Conservation (phyloP, 2,113 vertebrate species). For the Ginglymostoma cirratum region DNA sequence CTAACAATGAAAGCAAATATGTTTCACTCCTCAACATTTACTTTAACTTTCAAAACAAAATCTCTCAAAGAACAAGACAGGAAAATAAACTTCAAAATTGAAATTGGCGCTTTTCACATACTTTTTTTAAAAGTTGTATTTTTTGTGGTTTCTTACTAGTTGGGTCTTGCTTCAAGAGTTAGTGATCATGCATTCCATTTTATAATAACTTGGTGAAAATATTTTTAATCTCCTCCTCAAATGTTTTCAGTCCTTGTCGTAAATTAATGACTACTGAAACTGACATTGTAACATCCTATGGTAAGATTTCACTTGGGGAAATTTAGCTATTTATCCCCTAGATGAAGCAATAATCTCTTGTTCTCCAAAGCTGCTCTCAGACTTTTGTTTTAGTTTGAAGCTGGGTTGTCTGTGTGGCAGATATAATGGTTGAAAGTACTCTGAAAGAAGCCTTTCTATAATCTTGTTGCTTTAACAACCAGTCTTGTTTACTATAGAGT, state of each 20-base stretch:
- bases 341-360: neutral
- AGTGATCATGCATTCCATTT: neutral
- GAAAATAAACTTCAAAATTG: neutral
- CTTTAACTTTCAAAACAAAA: neutral
- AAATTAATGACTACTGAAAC: neutral
- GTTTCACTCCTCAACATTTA: neutral
- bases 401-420: neutral
- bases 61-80: neutral
- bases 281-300: neutral
- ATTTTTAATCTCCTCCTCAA: neutral
- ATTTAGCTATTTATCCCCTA: neutral
- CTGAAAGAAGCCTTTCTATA: neutral
- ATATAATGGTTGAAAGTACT: neutral
- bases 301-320: neutral
- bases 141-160: neutral
- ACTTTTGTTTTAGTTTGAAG: neutral
- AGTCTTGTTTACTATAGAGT: neutral
- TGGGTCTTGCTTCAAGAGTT: neutral
- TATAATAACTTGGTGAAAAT: neutral
- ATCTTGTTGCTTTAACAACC: neutral
- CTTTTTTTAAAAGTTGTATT: neutral
- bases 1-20: neutral
- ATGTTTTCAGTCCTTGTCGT: neutral
- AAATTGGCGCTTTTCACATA: neutral
- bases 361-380: neutral